Conservation (phyloP, 2,888 invertebrate species). For the Cistogaster globosa region DNA sequence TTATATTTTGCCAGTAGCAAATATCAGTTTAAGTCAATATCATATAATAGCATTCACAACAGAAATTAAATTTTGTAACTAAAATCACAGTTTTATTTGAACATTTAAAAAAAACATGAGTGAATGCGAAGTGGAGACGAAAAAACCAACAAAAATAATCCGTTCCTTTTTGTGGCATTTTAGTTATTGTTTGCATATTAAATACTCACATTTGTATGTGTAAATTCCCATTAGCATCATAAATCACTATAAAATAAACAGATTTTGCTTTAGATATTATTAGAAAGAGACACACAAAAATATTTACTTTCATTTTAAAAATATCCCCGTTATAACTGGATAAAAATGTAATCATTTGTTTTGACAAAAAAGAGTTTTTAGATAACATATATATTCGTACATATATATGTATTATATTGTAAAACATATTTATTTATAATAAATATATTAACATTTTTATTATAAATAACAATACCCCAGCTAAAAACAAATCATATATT, state of each 20-base stretch:
- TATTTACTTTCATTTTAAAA: background rate
- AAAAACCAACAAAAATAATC: constrained; percentile 3
- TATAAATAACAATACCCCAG: no score
- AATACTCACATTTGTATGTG: constrained; percentile 4
- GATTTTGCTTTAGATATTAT: constrained; percentile 22
- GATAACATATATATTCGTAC: no score
- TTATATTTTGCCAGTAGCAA: background rate
- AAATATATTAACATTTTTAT: no score
- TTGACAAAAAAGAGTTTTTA: no score
- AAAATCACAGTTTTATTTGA: background rate
- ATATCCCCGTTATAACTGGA: background rate
- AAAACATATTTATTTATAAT: no score
- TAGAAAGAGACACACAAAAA: background rate
- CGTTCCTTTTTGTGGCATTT: background rate
- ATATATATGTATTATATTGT: no score
- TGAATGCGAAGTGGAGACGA: background rate
- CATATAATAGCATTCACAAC: background rate
- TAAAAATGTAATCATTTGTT: no score
- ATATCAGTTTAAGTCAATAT: background rate
- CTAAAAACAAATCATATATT: no score
- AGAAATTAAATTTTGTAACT: background rate
- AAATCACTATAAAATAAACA: constrained; percentile 52
- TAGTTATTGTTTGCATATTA: constrained; percentile 6
- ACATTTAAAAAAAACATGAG: no score
- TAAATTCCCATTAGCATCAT: constrained; percentile 56